Base-by-base conservation (phyloP, 2,113 vertebrate genomes). In the Mustela lutreola region DNA sequence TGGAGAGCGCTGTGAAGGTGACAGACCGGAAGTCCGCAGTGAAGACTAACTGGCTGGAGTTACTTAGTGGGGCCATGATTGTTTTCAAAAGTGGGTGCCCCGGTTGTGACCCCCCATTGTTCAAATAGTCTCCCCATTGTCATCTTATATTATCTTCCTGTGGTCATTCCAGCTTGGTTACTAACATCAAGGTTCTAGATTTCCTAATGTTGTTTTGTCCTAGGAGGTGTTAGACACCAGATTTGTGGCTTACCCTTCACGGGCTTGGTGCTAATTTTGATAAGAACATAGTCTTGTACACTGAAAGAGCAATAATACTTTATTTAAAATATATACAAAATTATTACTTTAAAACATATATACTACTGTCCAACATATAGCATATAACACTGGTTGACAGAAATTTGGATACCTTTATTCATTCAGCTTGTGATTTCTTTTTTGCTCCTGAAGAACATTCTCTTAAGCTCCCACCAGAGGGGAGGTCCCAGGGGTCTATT, bases 241-340 rank as follows among this genome's bases (percentile, higher is more conserved):
- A 28, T 31, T 42, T 28, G 2, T 0, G 21, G 58, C 26, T 89
- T 73, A 78, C 26, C 78, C 4, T 48, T 79, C 42, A 16, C 53
- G n/a, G 4, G 31, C 16, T 48, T 36, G 28, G 15, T n/a, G 18
- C 8, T 16, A 58, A 67, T 79, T 42, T 70, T 48, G 71, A 62
- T 60, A 97, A 95, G 48, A 94, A 94, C 15, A 81, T 18, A 84
- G 58, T 53, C 83, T 96, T 92, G 70, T 63, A 93, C 95, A 97
- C 93, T 0, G 63, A 94, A 97, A 98, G 91, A 96, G 26, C 91
- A 91, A 73, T 93, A 81, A 89, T 91, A 97, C 79, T 98, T 98
- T 98, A 98, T 97, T 98, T 97, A 98, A 98, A 97, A 98, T 97
- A 97, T 96, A 97, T 98, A 98, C 97, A 98, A 98, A 97, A 98